Evolutionary conservation across 2,113 vertebrate species (phyloP).

Genomic region (Apteryx owenii): DNA sequence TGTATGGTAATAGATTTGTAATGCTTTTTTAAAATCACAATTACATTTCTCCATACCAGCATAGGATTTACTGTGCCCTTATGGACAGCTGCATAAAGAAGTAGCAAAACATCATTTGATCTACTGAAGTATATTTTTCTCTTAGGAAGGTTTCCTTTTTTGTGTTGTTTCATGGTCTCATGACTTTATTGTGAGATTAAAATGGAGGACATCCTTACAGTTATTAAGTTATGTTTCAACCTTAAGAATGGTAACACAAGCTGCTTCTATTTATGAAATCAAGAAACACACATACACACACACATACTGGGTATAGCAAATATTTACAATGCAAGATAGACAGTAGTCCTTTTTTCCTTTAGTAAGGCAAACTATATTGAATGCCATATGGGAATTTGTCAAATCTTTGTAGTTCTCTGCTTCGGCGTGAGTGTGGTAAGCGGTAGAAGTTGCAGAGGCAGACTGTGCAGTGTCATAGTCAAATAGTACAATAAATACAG

Average conservation of each 20-base stretch:
- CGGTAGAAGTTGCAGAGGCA: not conserved
- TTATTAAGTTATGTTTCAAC: not conserved
- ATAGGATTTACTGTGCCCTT: not conserved
- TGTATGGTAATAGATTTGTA: not conserved
- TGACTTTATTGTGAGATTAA: not conserved
- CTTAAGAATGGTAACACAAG: not conserved
- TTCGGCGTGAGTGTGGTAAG: not conserved
- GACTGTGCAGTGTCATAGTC: not conserved
- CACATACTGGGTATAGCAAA: not conserved
- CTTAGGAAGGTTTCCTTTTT: not conserved
- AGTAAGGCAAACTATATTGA: not conserved
- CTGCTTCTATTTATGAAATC: not conserved
- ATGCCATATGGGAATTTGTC: not conserved
- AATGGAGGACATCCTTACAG: fast-evolving
- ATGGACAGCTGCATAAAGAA: not conserved
- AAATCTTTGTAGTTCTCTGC: not conserved
- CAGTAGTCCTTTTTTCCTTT: not conserved
- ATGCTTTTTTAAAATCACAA: not conserved
- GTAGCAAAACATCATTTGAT: not conserved
- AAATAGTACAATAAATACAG: not conserved
- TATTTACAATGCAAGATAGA: not conserved
- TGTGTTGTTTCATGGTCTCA: not conserved
- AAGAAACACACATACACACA: not conserved
- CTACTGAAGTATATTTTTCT: not conserved
- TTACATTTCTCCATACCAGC: not conserved